Base-by-base conservation (phyloP, 2,113 vertebrate species). In the Pheucticus melanocephalus region DNA sequence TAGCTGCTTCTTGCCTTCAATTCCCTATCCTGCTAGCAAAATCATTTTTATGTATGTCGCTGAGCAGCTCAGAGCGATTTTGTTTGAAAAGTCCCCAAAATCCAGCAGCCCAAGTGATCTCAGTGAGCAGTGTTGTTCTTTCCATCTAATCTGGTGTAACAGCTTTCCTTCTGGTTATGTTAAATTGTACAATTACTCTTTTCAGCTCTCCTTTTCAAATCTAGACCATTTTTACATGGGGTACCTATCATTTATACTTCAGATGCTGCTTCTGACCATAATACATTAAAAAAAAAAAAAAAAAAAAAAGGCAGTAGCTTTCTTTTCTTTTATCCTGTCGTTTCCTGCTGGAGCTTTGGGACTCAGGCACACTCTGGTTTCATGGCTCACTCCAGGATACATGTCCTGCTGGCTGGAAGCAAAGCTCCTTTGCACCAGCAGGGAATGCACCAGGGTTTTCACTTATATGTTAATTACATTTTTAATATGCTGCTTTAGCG, bases 381-480 rank as follows among this genome's bases (percentile, higher is more conserved):
- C 53, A 45, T 13, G 25, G 54, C 68, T 92, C 59, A 13, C 78
- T 30, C 70, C 50, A 77, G 57, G 47, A 18, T 17, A 48, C 3
- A 3, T 4, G 7, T 91, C 80, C 80, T 84, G 44, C 79, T 92
- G 81, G 81, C 57, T 56, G 21, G 21, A 30, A 86, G 71, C n/a
- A 25, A 86, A 68, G 39, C 33, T 57, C 54, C 68, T 57, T 11
- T 65, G 24, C 65, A 68, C 88, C 83, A 94, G 82, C 4, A 69
- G 60, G 47, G 50, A 31, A 50, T 24, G 44, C 71, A 59, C 59
- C 90, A 75, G 59, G 47, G 69, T 81, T 93, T 86, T 92, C 37
- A 57, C 72, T 94, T 88, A 12, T 16, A 78, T 61, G 56, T 65
- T 95, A 94, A 96, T 89, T 78, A 44, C n/a, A 42, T 80, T 79